A percentile compares a stretch with the other conserved stretches of the same genome.
Conservation (phyloP, 1,140 invertebrate species). For the Papilio polyxenes region DNA sequence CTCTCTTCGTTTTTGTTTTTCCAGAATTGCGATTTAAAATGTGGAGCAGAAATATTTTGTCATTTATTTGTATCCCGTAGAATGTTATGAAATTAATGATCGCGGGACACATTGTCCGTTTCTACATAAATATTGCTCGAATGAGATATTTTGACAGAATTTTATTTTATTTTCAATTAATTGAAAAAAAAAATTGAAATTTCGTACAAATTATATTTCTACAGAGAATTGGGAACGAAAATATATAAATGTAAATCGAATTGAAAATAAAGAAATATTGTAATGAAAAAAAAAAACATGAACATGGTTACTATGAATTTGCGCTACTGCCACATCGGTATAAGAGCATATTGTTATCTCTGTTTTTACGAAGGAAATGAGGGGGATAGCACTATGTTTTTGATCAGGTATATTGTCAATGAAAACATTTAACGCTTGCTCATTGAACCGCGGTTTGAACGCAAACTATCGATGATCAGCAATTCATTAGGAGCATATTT, state of each 20-base stretch:
- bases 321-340: no score
- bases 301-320: no score
- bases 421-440: neutral
- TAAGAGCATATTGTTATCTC: no score
- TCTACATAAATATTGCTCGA: neutral
- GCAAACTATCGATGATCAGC: constrained; percentile 9
- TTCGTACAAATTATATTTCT: neutral
- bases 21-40: neutral
- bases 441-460: constrained; percentile 4
- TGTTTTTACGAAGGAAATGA: no score
- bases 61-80: neutral
- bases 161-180: neutral
- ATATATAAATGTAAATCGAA: no score
- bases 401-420: neutral
- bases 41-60: neutral
- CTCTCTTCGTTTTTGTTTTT: neutral
- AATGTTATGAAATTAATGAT: constrained; percentile 17
- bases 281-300: no score
- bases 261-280: no score
- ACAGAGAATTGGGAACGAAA: neutral
- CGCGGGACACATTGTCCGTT: constrained; percentile 3
- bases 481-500: constrained; percentile 27
- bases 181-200: neutral
- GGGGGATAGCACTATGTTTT: neutral
- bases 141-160: neutral